Percentiles rank a stretch among this genome's conserved stretches.
These are phyloP conservation scores for Mystacornis crossleyi DNA, from an alignment of 2,113 vertebrate species.

Conservation along the genomic window DNA sequence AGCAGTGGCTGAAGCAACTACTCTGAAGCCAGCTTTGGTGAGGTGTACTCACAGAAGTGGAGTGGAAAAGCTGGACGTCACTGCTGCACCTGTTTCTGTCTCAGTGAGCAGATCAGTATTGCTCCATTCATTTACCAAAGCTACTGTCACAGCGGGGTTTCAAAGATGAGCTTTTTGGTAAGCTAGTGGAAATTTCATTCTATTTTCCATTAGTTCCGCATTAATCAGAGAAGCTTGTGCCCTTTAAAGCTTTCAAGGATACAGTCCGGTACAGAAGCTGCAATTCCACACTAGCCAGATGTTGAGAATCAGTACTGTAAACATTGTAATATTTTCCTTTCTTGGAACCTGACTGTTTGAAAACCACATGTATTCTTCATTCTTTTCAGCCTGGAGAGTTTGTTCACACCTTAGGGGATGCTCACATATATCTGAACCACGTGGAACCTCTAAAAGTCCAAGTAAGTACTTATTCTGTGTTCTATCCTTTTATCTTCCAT, in stretches of 20 bases:
- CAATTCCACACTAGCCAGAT: neutral
- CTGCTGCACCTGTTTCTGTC: neutral
- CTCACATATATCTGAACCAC: conserved; percentile 94
- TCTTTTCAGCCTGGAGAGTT: conserved; percentile 89
- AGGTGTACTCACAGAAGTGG: neutral
- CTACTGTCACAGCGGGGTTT: neutral
- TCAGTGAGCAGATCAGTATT: neutral
- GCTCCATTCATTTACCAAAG: neutral
- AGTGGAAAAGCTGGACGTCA: neutral
- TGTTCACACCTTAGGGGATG: conserved; percentile 93
- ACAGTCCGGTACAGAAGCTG: neutral
- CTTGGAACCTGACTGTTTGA: neutral
- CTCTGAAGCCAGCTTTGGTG: neutral
- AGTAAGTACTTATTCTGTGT: conserved; percentile 66
- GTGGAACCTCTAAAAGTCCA: conserved; percentile 89
- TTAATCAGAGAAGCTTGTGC: neutral
- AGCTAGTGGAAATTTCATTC: neutral
- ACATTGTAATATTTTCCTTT: neutral
- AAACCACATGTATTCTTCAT: neutral
- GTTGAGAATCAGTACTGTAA: neutral
- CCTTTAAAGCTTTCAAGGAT: neutral
- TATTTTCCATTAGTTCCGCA: neutral
- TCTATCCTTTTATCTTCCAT: neutral
- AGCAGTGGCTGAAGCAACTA: neutral
- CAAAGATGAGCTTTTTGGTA: neutral